Base-by-base conservation (phyloP, 2,888 invertebrate genomes). In the Dynastes hyllus region DNA sequence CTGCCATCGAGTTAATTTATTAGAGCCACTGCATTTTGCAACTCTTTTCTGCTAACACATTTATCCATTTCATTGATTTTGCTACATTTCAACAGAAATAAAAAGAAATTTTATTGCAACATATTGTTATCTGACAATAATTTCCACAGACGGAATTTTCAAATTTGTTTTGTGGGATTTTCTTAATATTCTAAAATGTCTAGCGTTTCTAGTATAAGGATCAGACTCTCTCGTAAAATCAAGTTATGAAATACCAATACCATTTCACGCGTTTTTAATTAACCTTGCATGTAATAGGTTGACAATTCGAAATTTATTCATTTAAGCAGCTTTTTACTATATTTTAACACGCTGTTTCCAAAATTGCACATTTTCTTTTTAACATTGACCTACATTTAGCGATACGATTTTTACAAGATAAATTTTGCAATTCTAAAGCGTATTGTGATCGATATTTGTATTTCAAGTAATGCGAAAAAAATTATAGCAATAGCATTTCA, bases 31-130 rank as follows among this genome's bases (percentile, higher is more conserved):
- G 76, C 51, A 50, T 53, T 65, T 51, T 76, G 66, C 22, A 77
- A 77, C 53, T 77, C 37, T 55, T 37, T 53, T 67, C 65, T 51
- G 76, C 65, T 63, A 37, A 76, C 37, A 67, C 55, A 16, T 55
- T 77, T 77, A 67, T 77, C 77, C 67, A 55, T 67, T 77, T 66
- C 77, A 77, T 66, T 77, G 77, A 16, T 53, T 67, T 77, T 77
- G 51, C 55, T 67, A 37, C 37, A 77, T 37, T 73, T 58, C 27
- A 22, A 40, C 29, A 58, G 58, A 37, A 27, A 37, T 63, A 66
- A 67, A 77, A 77, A 67, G 55, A 55, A 61, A 65, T 13, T 50
- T 53, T 55, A 67, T 77, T 77, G 66, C 77, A 67, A 77, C 32
- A 76, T 29, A 55, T 67, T 67, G 67, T 50, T 55, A 37, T 55